A percentile compares a stretch with the other conserved stretches of the same genome.
Conservation (phyloP, 2,797 vertebrate genomes). For the Acropternis orthonyx region DNA sequence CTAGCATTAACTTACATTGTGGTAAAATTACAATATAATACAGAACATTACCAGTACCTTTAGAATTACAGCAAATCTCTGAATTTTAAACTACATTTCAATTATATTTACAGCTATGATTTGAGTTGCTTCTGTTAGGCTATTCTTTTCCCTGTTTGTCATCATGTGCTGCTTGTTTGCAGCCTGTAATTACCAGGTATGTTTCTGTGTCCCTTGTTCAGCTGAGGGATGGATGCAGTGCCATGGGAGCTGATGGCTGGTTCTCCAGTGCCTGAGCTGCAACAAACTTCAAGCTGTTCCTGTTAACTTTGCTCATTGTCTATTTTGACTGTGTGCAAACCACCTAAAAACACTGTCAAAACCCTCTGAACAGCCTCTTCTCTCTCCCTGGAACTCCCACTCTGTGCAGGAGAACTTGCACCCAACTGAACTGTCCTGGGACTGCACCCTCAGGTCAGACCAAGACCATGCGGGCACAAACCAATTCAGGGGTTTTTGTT, state of each 20-base stretch:
- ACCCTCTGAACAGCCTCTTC: not conserved
- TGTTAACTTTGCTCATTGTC: not conserved
- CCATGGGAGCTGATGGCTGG: not conserved
- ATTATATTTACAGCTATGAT: not conserved
- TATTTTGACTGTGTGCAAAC: not conserved
- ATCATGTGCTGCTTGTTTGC: not conserved
- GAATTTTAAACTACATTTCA: constrained; percentile 3
- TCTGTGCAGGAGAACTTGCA: not conserved
- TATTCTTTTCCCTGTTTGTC: constrained; percentile 1
- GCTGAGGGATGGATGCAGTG: not conserved
- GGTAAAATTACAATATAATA: not conserved
- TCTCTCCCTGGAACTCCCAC: not conserved
- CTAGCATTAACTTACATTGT: not conserved
- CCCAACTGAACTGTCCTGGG: not conserved
- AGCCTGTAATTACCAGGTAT: not conserved
- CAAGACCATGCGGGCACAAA: not conserved
- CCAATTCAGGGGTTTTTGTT: not conserved
- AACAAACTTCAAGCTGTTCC: not conserved
- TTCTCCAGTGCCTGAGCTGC: not conserved
- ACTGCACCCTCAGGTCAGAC: rapidly evolving
- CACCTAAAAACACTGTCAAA: not conserved
- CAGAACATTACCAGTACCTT: not conserved
- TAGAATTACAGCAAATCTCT: not conserved
- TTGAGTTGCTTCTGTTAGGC: not conserved
- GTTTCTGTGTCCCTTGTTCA: not conserved